phyloP scores from a whole-genome alignment of 2,113 vertebrate species.

The Callorhinus ursinus region DNA sequence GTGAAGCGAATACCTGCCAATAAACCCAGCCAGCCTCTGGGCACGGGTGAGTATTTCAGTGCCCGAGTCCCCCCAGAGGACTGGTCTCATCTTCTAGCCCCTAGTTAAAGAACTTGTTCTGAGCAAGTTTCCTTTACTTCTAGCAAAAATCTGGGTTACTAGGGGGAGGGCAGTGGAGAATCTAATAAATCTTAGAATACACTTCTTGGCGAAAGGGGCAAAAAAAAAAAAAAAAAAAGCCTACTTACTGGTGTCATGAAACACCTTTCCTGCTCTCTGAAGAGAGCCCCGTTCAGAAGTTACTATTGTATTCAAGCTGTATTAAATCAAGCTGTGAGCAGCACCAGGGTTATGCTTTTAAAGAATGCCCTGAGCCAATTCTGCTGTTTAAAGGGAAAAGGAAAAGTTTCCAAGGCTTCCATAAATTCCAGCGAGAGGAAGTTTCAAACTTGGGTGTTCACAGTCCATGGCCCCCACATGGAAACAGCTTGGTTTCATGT shows the following conservation, averaged over 20 bases:
- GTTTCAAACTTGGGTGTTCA: constrained; percentile 87
- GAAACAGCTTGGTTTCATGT: constrained; percentile 83
- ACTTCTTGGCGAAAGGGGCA: constrained; percentile 82
- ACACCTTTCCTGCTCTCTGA: constrained; percentile 86
- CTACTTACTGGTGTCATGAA: constrained; percentile 87
- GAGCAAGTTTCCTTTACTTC: constrained; percentile 84
- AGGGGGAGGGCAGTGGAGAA: constrained; percentile 81
- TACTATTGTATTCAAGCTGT: constrained; percentile 85
- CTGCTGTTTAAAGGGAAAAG: constrained; percentile 71
- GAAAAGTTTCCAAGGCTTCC: constrained; percentile 79
- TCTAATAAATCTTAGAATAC: constrained; percentile 87
- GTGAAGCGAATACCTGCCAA: constrained; percentile 73
- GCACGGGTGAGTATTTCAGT: constrained; percentile 71
- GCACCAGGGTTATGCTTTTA: constrained; percentile 78
- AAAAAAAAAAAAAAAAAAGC: constrained; percentile 80
- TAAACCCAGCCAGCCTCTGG: constrained; percentile 79
- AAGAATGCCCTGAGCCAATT: constrained; percentile 82
- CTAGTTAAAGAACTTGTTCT: constrained; percentile 81
- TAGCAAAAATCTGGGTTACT: constrained; percentile 87
- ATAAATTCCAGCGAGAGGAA: constrained; percentile 86
- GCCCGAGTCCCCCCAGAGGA: constrained; percentile 73
- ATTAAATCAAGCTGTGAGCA: constrained; percentile 88
- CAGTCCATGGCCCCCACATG: constrained; percentile 79
- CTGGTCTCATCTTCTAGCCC: constrained; percentile 75
- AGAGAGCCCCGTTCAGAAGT: constrained; percentile 87